These are phyloP conservation scores for Melieria omissa DNA, from an alignment of 2,888 invertebrate genomes.

Conservation along the genomic window DNA sequence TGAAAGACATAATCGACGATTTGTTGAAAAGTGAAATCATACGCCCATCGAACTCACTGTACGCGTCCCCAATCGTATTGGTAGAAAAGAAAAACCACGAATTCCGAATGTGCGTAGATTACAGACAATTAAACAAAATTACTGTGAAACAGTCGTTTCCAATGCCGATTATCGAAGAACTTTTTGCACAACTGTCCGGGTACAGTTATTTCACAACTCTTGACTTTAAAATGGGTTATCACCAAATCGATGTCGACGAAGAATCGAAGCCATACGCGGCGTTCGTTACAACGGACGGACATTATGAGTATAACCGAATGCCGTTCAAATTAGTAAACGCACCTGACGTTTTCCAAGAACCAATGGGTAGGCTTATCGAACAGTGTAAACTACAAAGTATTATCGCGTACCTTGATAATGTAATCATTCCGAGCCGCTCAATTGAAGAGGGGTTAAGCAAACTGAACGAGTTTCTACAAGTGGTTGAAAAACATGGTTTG, in stretches of 20 bases:
- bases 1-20: too few relatives aligned
- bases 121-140: conserved; percentile 8
- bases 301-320: conserved; percentile 34
- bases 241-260: conserved; percentile 12
- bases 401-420: not conserved
- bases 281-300: not conserved
- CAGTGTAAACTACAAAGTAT: not conserved
- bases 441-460: not conserved
- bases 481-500: conserved; percentile 20
- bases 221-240: conserved; percentile 5
- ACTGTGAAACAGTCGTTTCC: conserved; percentile 6
- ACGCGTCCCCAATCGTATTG: conserved; percentile 10
- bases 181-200: conserved; percentile 19
- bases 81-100: conserved; percentile 13
- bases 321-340: conserved; percentile 36
- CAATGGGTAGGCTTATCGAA: conserved; percentile 26
- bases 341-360: conserved; percentile 31
- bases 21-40: too few relatives aligned
- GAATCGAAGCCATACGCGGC: not conserved
- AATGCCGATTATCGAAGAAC: conserved; percentile 1
- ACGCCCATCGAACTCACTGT: not conserved
- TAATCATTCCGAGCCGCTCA: conserved; percentile 1
- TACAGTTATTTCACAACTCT: conserved; percentile 3
- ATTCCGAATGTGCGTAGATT: not conserved
- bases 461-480: not conserved